A percentile compares a stretch with the other conserved stretches of the same genome.
Evolutionary conservation across 2,888 invertebrate species (phyloP).

Genomic region (Pollenia angustigena): DNA sequence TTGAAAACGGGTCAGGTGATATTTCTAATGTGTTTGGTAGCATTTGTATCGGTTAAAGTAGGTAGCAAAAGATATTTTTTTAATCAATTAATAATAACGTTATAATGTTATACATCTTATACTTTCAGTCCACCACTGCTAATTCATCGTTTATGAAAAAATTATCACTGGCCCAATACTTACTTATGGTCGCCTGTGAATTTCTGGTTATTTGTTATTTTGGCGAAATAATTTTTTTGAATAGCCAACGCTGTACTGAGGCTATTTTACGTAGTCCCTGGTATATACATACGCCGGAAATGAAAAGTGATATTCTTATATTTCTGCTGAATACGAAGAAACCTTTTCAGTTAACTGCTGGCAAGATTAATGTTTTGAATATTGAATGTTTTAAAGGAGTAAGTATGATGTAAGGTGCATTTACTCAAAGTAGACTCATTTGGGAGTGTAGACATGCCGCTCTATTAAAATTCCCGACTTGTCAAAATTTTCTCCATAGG

Average conservation of each 20-base stretch:
- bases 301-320: constrained; percentile 78
- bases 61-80: neutral
- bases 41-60: constrained; percentile 81
- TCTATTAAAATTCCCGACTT: no score
- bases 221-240: constrained; percentile 78
- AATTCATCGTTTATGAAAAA: constrained; percentile 78
- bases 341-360: constrained; percentile 79
- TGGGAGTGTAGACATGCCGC: no score
- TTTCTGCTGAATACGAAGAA: constrained; percentile 77
- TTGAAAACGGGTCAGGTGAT: constrained; percentile 80
- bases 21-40: constrained; percentile 81
- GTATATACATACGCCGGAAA: constrained; percentile 77
- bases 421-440: no score
- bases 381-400: constrained; percentile 75
- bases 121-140: constrained; percentile 74
- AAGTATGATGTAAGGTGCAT: constrained; percentile 32
- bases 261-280: constrained; percentile 80
- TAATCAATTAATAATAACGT: no score
- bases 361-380: constrained; percentile 79
- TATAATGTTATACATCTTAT: no score
- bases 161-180: constrained; percentile 79
- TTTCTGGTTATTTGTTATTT: constrained; percentile 81
- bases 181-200: constrained; percentile 79
- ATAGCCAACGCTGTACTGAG: constrained; percentile 79
- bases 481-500: no score